Evolutionary conservation across 2,888 invertebrate genomes (phyloP), one percentile per base, ranked within the genome.

Genomic region (Eristalis tenax): DNA sequence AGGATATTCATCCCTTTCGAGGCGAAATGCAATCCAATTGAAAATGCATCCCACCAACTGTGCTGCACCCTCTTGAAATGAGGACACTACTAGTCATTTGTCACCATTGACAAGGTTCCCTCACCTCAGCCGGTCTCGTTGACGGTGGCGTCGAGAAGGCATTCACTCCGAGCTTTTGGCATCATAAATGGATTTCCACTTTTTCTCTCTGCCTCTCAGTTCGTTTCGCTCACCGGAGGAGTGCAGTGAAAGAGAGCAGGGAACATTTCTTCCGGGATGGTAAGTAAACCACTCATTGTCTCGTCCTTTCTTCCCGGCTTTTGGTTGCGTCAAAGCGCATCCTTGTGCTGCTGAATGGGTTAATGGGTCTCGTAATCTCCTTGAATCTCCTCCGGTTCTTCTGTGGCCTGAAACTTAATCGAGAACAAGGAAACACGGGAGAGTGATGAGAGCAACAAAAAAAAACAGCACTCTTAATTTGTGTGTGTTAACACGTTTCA

Each of bases 51-150:
- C 18, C 50, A 50, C 50, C 50, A 18, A 50, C 50, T 18, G 50
- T 8, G 18, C 18, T 4, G n/a, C 43, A 57, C n/a, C 22, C 66
- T 32, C 23, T 78, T 69, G 56, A 78, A 82, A 69, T 78, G 82
- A 82, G 82, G 78, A 78, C 78, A 86, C 71, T 77, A 86, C 56
- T 50, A 50, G 50, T 74, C 86, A 78, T 82, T 82, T 83, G 78
- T 86, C 83, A 78, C 82, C 78, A 79, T 86, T 86, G 78, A 86
- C 82, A 82, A 64, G 82, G 85, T 85, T 85, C 85, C 77, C 81
- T 85, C 73, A 85, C 82, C 85, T 82, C 73, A 73, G 32, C 64
- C 61, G 68, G 28, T 8, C 66, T 43, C 68, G 76, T 59, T 40
- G 26, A 8, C 22, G 59, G 10, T 23, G 66, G 28, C 59, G 61